Evolutionary conservation across 2,113 vertebrate species (phyloP), one percentile per base, ranked within the genome.

Genomic region (Colistium nudipinnis): DNA sequence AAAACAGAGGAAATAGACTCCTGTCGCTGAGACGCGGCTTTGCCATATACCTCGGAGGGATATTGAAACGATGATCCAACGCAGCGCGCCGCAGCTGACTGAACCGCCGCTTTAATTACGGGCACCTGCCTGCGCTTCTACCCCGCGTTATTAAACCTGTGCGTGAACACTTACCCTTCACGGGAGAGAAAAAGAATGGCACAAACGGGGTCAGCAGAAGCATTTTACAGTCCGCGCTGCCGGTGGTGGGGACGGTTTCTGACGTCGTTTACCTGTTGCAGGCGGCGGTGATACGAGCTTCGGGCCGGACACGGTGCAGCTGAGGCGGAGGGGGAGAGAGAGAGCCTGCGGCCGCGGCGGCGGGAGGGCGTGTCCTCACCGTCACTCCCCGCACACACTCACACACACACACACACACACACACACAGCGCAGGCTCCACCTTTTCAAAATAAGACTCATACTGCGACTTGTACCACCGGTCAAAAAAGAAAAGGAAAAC

Each of bases 201-300:
- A n/a, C 41, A 20, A 12, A 57, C 53, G 57, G 48, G 61, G 39
- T 33, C 49, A 52, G 20, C 44, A 12, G 20, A n/a, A n/a, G n/a
- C n/a, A n/a, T n/a, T n/a, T n/a, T n/a, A n/a, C n/a, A n/a, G n/a
- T n/a, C n/a, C n/a, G n/a, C n/a, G n/a, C n/a, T n/a, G n/a, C n/a
- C n/a, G n/a, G n/a, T n/a, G n/a, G n/a, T n/a, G n/a, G n/a, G n/a
- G n/a, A n/a, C 7, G 19, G 3, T 70, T 66, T 74, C 7, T 44
- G 19, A n/a, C n/a, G 2, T 70, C 5, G 8, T 83, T 87, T 91
- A 91, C 89, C 89, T 91, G 89, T 91, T 91, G 88, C 83, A 25
- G 82, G 57, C 77, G 49, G 67, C 4, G 73, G 2, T 56, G 49
- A 33, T 74, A 72, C 53, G 63, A 77, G 78, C 77, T 81, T 71